Evolutionary conservation across 2,113 vertebrate genomes (phyloP).

Genomic region (Tylochromis polylepis): DNA sequence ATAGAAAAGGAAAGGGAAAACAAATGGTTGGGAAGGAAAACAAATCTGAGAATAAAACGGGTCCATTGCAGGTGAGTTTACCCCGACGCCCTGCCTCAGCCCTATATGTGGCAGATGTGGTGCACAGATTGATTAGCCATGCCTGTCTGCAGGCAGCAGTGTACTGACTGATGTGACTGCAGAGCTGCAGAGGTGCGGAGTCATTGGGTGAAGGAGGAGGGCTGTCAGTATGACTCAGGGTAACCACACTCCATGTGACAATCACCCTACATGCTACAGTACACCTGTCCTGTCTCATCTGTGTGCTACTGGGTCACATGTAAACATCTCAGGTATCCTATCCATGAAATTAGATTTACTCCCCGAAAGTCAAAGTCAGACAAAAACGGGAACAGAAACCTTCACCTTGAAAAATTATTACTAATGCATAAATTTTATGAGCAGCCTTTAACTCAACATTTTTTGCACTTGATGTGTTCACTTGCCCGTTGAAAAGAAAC

Average conservation of each 20-base stretch:
- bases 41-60: background rate
- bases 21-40: background rate
- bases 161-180: slow-evolving; percentile 16
- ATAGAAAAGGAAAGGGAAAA: background rate
- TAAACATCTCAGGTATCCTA: background rate
- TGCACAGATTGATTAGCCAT: slow-evolving; percentile 36
- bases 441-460: background rate
- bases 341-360: background rate
- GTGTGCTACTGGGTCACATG: background rate
- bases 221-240: background rate
- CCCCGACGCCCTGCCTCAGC: background rate
- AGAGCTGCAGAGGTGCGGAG: background rate
- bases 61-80: background rate
- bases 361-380: background rate
- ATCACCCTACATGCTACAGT: background rate
- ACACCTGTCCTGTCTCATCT: background rate
- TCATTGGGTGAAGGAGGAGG: background rate
- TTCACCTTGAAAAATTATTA: background rate
- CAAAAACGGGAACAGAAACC: background rate
- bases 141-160: slow-evolving; percentile 16
- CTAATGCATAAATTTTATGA: background rate
- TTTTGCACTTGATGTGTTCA: background rate
- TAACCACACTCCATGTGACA: background rate
- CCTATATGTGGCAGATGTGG: slow-evolving; percentile 23
- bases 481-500: background rate